phyloP scores from a whole-genome alignment of 1,140 invertebrate species.

The Manduca sexta region DNA sequence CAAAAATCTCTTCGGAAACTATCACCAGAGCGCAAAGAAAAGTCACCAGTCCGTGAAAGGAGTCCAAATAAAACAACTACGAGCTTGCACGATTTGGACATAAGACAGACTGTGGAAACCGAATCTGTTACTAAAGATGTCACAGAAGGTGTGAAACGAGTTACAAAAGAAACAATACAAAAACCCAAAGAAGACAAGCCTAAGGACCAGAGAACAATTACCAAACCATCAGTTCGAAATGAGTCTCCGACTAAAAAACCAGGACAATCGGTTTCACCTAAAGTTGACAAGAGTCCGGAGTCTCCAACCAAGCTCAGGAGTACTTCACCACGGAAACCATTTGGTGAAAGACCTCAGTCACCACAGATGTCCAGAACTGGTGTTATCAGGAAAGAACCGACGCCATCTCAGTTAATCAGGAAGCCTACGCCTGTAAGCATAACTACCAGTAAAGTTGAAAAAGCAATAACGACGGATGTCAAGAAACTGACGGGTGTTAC shows the following conservation, averaged over 20 bases:
- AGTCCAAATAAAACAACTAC: slow-evolving; percentile 32
- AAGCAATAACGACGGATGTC: slow-evolving; percentile 34
- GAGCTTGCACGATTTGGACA: slow-evolving; percentile 26
- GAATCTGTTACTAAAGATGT: slow-evolving; percentile 13
- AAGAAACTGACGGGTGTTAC: slow-evolving; percentile 33
- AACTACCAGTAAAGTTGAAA: slow-evolving; percentile 43
- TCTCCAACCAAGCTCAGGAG: slow-evolving; percentile 40
- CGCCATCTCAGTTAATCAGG: slow-evolving; percentile 27
- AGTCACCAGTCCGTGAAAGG: slow-evolving; percentile 29
- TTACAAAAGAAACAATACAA: slow-evolving; percentile 9
- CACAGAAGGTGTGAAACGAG: slow-evolving; percentile 9
- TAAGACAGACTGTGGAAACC: slow-evolving; percentile 14
- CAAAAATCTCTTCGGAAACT: slow-evolving; percentile 50
- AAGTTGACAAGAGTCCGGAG: slow-evolving; percentile 25
- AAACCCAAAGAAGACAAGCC: slow-evolving; percentile 28
- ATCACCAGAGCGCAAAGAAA: slow-evolving; percentile 42
- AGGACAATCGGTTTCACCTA: slow-evolving; percentile 20
- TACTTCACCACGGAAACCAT: slow-evolving; percentile 50
- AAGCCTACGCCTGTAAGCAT: slow-evolving; percentile 33
- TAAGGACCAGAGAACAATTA: slow-evolving; percentile 33
- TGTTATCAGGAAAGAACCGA: slow-evolving; percentile 40
- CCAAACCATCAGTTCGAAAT: slow-evolving; percentile 44
- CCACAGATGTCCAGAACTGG: slow-evolving; percentile 42
- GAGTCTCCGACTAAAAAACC: slow-evolving; percentile 53
- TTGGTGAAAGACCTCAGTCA: slow-evolving; percentile 45